Evolutionary conservation across 2,113 vertebrate genomes (phyloP).

Genomic region (Bufo bufo): DNA sequence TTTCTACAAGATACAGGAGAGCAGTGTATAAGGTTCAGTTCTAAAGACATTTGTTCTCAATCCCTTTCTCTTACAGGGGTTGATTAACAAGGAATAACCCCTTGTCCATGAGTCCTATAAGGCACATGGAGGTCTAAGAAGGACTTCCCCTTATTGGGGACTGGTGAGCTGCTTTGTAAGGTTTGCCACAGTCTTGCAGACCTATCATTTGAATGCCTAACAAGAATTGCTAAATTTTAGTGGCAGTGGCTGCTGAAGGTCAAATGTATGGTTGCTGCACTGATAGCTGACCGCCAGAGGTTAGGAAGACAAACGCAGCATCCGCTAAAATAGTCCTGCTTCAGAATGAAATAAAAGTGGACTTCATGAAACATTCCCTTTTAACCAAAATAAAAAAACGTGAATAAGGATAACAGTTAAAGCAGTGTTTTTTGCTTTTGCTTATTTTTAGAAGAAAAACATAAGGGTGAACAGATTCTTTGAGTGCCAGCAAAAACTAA

Average conservation of each 20-base stretch:
- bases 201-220: neutral
- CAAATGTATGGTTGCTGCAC: neutral
- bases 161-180: neutral
- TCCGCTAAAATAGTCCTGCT: too few relatives aligned
- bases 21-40: neutral
- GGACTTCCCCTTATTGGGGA: neutral
- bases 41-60: neutral
- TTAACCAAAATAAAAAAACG: neutral
- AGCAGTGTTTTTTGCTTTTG: too few relatives aligned
- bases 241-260: neutral
- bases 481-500: neutral
- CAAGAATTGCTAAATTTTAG: neutral
- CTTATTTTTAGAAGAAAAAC: neutral
- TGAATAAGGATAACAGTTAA: too few relatives aligned
- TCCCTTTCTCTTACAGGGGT: neutral
- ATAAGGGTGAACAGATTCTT: neutral
- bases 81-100: neutral
- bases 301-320: too few relatives aligned
- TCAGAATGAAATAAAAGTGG: too few relatives aligned
- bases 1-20: neutral
- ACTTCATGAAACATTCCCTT: neutral
- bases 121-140: neutral
- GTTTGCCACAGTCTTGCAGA: neutral
- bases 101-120: neutral
- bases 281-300: too few relatives aligned